phyloP scores from a whole-genome alignment of 2,888 invertebrate genomes.

The Seira ritae region DNA sequence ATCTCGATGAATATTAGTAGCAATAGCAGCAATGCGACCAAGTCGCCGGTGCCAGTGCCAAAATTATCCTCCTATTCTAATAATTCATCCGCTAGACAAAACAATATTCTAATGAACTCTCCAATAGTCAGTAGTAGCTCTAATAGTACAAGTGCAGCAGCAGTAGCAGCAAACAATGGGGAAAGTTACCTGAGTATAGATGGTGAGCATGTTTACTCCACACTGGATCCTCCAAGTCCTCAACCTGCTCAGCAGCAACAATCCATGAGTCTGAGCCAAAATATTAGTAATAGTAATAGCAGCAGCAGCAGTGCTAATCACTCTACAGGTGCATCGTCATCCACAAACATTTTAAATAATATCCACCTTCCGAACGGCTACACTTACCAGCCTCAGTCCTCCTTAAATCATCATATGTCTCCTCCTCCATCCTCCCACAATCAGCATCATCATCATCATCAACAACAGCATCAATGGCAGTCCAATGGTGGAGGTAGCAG shows the following conservation, averaged over 20 bases:
- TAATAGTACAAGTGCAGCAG: constrained; percentile 21
- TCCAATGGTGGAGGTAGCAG: background rate
- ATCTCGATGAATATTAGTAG: constrained; percentile 32
- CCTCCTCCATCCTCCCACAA: constrained; percentile 4
- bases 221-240: constrained; percentile 72
- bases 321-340: constrained; percentile 18
- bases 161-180: constrained; percentile 57
- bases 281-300: constrained; percentile 40
- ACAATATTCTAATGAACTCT: constrained; percentile 34
- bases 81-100: constrained; percentile 21
- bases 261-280: constrained; percentile 58
- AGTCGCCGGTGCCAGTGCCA: constrained; percentile 71
- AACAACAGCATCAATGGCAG: constrained; percentile 41
- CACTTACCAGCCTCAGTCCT: constrained; percentile 67
- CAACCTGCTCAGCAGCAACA: constrained; percentile 60
- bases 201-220: constrained; percentile 72
- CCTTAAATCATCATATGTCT: constrained; percentile 31
- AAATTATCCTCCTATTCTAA: constrained; percentile 59
- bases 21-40: constrained; percentile 52
- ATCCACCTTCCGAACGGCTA: constrained; percentile 73
- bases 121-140: constrained; percentile 42
- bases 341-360: constrained; percentile 65
- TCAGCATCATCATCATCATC: constrained; percentile 57
- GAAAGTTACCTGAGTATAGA: constrained; percentile 73
- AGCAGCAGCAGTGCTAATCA: constrained; percentile 22